Evolutionary conservation across 2,888 invertebrate genomes (phyloP).

Genomic region (Agapostemon virescens): DNA sequence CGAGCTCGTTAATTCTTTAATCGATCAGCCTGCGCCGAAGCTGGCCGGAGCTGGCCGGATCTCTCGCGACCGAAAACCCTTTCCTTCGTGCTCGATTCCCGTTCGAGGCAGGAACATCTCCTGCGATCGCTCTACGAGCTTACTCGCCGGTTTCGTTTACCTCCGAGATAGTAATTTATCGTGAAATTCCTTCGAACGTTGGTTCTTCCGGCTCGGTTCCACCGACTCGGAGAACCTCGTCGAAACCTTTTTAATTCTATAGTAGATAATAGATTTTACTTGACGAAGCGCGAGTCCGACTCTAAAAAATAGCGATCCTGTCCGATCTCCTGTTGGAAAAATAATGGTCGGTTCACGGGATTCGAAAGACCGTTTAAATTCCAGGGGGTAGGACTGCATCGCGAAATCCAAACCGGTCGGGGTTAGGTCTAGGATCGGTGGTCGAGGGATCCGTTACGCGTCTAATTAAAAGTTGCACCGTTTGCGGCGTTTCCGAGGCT

Average conservation of each 20-base stretch:
- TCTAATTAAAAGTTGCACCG: constrained; percentile 57
- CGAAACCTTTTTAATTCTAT: too few relatives aligned
- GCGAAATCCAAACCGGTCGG: not conserved
- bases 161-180: too few relatives aligned
- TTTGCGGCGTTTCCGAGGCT: not conserved
- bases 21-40: constrained; percentile 1
- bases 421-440: not conserved
- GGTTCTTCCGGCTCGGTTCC: too few relatives aligned
- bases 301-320: too few relatives aligned
- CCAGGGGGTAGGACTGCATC: not conserved
- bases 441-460: constrained; percentile 29
- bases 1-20: not conserved
- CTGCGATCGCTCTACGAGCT: too few relatives aligned
- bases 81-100: not conserved
- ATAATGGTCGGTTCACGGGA: not conserved
- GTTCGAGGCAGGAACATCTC: too few relatives aligned
- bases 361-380: not conserved
- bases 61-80: not conserved
- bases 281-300: too few relatives aligned
- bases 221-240: too few relatives aligned
- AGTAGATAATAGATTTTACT: too few relatives aligned
- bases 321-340: too few relatives aligned
- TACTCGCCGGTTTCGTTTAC: too few relatives aligned
- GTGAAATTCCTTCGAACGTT: too few relatives aligned
- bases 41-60: not conserved